Evolutionary conservation across 2,113 vertebrate species (phyloP), one percentile per base, ranked within the genome.

Genomic region (Psittacara wagleri): DNA sequence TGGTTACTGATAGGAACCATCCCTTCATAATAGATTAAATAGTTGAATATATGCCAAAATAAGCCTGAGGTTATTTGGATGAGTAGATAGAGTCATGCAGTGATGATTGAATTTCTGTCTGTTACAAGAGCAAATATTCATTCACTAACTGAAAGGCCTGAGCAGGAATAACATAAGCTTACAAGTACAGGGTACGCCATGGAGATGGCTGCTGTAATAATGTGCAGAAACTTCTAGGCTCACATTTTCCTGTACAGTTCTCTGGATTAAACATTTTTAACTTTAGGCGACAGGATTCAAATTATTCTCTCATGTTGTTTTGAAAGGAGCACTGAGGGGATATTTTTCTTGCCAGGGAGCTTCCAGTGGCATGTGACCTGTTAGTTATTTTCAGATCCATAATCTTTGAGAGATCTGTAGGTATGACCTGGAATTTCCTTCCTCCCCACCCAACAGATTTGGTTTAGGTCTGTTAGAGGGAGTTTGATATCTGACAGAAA

Each of bases 31-130:
- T 96, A 62, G 83, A 96, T 90, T 79, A 93, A 86, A 75, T 70
- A 73, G 52, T 69, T 97, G 93, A 96, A 92, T 49, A 43, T 46
- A 44, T 95, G 88, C 88, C 90, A 69, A 41, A 44, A 95, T 59
- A 90, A 93, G 76, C 94, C 72, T 22, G 63, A 8, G 22, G 55
- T 95, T 97, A 66, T 88, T 97, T 96, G 95, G 64, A 86, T 91
- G 61, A 92, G 69, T 63, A 77, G 75, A 68, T 57, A 55, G 89
- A 94, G 57, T 88, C 69, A 31, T 80, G 81, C 79, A 7, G 49
- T 0, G 2, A 89, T 96, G 92, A 96, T 11, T 96, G 91, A 94
- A 92, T 97, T 93, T 96, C 83, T 94, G 86, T 94, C 69, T 89
- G 43, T 93, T 67, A 9, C 46, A 92, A 94, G 77, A 91, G 41